A percentile compares a stretch with the other conserved stretches of the same genome.
Conservation (phyloP, 2,113 vertebrate genomes). For the Ophthalmotilapia sp. region DNA sequence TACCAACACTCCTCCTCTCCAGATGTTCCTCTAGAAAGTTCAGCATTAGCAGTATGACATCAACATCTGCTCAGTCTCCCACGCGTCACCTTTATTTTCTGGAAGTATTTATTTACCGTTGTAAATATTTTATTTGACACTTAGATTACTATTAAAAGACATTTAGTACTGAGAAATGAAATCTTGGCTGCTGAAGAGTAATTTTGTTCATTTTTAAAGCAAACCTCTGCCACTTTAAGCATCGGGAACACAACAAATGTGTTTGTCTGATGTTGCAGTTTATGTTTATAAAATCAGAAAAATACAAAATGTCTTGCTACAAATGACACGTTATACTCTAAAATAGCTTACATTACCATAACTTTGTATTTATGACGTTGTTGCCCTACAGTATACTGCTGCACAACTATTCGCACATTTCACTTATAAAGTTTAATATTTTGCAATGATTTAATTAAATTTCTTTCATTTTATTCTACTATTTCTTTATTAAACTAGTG, state of each 20-base stretch:
- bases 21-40: conserved; percentile 24
- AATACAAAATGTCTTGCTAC: neutral
- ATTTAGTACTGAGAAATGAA: neutral
- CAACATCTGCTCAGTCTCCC: neutral
- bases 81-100: neutral
- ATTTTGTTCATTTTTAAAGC: neutral
- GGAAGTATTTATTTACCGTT: neutral
- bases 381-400: neutral
- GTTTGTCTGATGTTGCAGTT: neutral
- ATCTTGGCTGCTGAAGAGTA: neutral
- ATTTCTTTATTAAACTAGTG: neutral
- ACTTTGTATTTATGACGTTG: neutral
- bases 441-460: neutral
- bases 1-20: neutral
- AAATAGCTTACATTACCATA: neutral
- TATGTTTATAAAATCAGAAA: neutral
- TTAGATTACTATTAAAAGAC: neutral
- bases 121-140: neutral
- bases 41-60: neutral
- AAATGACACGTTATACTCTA: neutral
- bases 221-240: neutral
- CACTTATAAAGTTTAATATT: neutral
- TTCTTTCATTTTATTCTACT: neutral
- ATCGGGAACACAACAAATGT: neutral
- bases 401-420: neutral